A percentile compares a stretch with the other conserved stretches of the same genome.
phyloP scores from a whole-genome alignment of 1,140 invertebrate genomes.

The Nebria ingens region DNA sequence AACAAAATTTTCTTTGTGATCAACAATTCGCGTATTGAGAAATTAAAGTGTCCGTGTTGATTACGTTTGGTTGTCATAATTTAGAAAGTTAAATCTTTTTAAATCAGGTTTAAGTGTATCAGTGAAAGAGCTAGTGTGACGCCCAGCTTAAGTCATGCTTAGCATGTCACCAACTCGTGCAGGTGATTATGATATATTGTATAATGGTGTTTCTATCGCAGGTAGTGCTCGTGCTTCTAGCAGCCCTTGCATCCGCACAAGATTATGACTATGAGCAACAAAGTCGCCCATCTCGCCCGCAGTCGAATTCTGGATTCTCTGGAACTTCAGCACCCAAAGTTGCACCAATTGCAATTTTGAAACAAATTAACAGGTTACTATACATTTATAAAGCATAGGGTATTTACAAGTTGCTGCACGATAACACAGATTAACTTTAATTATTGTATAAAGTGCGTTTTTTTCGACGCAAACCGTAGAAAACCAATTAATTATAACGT shows the following conservation, averaged over 20 bases:
- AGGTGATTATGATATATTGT: neutral
- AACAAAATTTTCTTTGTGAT: no score
- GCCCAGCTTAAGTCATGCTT: no score
- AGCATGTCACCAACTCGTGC: no score
- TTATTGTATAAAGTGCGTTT: no score
- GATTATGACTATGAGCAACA: slow-evolving; percentile 50
- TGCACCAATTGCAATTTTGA: slow-evolving; percentile 67
- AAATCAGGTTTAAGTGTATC: neutral
- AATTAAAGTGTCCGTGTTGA: neutral
- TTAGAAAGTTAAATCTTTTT: slow-evolving; percentile 1
- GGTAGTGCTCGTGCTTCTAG: slow-evolving; percentile 35
- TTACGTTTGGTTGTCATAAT: neutral
- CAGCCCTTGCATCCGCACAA: slow-evolving; percentile 38
- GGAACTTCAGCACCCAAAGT: slow-evolving; percentile 41
- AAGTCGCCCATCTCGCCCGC: slow-evolving; percentile 41
- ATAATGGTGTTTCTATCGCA: slow-evolving; percentile 21
- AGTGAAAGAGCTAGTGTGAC: neutral
- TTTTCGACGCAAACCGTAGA: no score
- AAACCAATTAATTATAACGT: no score
- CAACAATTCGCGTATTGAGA: no score
- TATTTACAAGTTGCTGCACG: no score
- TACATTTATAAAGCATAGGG: no score
- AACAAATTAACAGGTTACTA: slow-evolving; percentile 69
- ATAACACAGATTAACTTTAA: no score
- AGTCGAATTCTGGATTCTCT: slow-evolving; percentile 32